A percentile compares a stretch with the other conserved stretches of the same genome.
Conservation (phyloP, 2,888 invertebrate genomes). For the Drosophila prolongata region DNA sequence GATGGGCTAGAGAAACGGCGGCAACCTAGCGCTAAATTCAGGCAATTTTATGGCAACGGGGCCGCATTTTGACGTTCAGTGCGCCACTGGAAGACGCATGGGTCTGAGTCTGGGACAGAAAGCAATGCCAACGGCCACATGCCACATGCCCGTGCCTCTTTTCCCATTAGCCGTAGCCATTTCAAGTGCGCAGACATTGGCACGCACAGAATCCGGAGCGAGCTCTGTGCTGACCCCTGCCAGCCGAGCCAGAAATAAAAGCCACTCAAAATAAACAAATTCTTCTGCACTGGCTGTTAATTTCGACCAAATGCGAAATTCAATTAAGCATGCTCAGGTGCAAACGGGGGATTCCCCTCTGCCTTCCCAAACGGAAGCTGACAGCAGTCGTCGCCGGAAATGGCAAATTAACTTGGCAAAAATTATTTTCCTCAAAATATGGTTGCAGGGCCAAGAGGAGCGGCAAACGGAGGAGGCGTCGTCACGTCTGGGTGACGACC, state of each 20-base stretch:
- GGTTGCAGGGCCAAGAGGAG: neutral
- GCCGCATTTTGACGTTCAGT: conserved; percentile 70
- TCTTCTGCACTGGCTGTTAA: conserved; percentile 28
- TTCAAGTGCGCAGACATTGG: conserved; percentile 72
- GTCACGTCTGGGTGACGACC: conserved; percentile 68
- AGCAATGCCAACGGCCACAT: conserved; percentile 16
- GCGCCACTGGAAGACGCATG: conserved; percentile 75
- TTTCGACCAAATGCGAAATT: conserved; percentile 60
- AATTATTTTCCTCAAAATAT: conserved; percentile 40
- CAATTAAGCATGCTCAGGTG: conserved; percentile 68
- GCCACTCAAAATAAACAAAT: conserved; percentile 22
- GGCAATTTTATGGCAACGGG: conserved; percentile 76
- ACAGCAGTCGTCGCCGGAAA: conserved; percentile 45
- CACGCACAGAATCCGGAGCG: conserved; percentile 35
- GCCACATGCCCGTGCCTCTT: conserved; percentile 17
- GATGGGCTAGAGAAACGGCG: conserved; percentile 38
- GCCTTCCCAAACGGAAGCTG: conserved; percentile 35
- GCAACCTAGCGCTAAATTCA: conserved; percentile 76
- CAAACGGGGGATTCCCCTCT: conserved; percentile 15
- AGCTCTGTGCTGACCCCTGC: conserved; percentile 19
- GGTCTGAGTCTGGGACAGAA: conserved; percentile 38
- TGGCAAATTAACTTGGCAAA: conserved; percentile 49
- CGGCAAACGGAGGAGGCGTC: conserved; percentile 46
- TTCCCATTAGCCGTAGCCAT: conserved; percentile 41
- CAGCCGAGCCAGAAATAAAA: conserved; percentile 30